Evolutionary conservation across 1,140 invertebrate species (phyloP).

Genomic region (Danaus plexippus): DNA sequence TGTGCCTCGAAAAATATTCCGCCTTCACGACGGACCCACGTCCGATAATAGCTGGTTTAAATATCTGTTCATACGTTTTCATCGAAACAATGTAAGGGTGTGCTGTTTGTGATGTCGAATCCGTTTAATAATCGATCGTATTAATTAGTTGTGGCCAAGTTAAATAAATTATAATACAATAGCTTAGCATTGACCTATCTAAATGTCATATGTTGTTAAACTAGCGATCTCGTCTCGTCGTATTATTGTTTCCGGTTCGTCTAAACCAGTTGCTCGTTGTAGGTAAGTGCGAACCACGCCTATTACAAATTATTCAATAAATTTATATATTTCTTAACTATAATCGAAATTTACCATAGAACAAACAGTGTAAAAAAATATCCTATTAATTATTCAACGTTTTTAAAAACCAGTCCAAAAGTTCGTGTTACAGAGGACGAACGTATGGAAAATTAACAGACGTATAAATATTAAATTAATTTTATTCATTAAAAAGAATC

Average conservation of each 20-base stretch:
- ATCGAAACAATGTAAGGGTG: background rate
- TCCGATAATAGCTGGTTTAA: background rate
- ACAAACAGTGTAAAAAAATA: background rate
- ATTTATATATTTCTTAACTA: no score
- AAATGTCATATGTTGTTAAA: conserved; percentile 22
- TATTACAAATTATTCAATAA: no score
- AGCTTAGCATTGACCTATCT: conserved; percentile 21
- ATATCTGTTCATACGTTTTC: background rate
- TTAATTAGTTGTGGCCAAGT: conserved; percentile 12
- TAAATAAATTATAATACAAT: conserved; percentile 24
- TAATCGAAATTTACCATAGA: no score
- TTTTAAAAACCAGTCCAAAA: conserved; percentile 2
- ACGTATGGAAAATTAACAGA: conserved; percentile 13
- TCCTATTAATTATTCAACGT: conserved; percentile 2
- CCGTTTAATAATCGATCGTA: conserved; percentile 4
- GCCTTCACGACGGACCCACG: background rate
- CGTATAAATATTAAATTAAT: conserved; percentile 11
- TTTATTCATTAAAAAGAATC: conserved; percentile 7
- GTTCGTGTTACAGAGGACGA: conserved; percentile 2
- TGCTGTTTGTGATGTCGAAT: background rate
- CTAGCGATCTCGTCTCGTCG: conserved; percentile 10
- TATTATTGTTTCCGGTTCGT: conserved; percentile 18
- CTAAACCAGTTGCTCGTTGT: conserved; percentile 16
- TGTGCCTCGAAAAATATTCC: conserved; percentile 22
- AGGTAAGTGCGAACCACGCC: no score